Evolutionary conservation across 1,140 invertebrate genomes (phyloP), one percentile per base, ranked within the genome.

Genomic region (Phymorhynchus buccinoides): DNA sequence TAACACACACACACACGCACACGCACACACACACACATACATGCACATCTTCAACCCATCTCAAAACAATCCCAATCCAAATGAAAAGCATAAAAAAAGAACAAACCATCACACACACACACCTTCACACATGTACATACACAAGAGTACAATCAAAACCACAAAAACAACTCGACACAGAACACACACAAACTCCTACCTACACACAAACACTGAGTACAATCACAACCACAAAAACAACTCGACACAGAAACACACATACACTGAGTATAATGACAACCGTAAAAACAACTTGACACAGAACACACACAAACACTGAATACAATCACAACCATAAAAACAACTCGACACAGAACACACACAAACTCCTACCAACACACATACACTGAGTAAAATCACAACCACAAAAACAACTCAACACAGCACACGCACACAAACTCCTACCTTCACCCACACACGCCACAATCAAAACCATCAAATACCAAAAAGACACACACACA

Each of bases 11-110:
- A 78, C 37, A 41, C 42, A 79, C 77, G 52, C 22, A 79, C 77
- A 79, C 27, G 52, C 77, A 79, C 42, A 79, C 41, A 79, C 42
- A 79, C 42, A 79, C 42, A 79, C 77, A 41, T n/a, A 30, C 42
- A 52, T 14, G n/a, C 41, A 79, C 42, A 3, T 22, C 14, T n/a
- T n/a, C n/a, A n/a, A n/a, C n/a, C n/a, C n/a, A n/a, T n/a, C n/a
- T n/a, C n/a, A n/a, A n/a, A n/a, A n/a, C n/a, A n/a, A n/a, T n/a
- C n/a, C n/a, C n/a, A n/a, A n/a, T n/a, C n/a, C n/a, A n/a, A n/a
- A n/a, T n/a, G n/a, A n/a, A n/a, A n/a, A n/a, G n/a, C n/a, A n/a
- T n/a, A n/a, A n/a, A n/a, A n/a, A n/a, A n/a, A n/a, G n/a, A n/a
- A n/a, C n/a, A 75, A 3, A 75, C 32, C 35, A 14, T 18, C 32